Percentiles rank a stretch among this genome's conserved stretches.
phyloP scores from a whole-genome alignment of 1,140 invertebrate species.

The Plectrocnemia conspersa region DNA sequence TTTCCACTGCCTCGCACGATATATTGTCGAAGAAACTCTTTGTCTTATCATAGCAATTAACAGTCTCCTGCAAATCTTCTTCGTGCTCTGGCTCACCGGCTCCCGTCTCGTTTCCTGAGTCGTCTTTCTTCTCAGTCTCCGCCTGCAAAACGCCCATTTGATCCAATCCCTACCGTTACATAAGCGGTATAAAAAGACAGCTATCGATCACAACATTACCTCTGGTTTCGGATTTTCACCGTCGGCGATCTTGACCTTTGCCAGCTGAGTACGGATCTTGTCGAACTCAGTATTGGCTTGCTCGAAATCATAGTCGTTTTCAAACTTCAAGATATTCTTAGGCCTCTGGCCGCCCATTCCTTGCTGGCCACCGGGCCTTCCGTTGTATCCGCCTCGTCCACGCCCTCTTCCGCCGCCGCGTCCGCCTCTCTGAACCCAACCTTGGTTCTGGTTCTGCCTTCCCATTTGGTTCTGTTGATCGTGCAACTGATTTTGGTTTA shows the following conservation, averaged over 20 bases:
- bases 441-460: constrained; percentile 35
- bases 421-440: constrained; percentile 43
- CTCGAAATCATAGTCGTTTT: constrained; percentile 96
- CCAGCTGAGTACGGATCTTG: constrained; percentile 79
- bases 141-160: constrained; percentile 42
- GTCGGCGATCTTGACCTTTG: constrained; percentile 74
- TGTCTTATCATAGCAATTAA: constrained; percentile 84
- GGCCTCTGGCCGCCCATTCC: constrained; percentile 42
- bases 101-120: constrained; percentile 78
- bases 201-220: constrained; percentile 34
- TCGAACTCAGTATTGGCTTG: constrained; percentile 95
- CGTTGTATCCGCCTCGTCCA: constrained; percentile 48
- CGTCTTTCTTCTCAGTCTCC: constrained; percentile 75
- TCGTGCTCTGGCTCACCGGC: constrained; percentile 72
- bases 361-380: constrained; percentile 44
- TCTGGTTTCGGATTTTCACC: constrained; percentile 52
- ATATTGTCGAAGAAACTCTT: constrained; percentile 99
- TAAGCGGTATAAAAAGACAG: neutral
- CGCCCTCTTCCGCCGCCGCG: constrained; percentile 49
- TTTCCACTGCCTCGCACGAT: constrained; percentile 94
- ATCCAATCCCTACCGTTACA: neutral
- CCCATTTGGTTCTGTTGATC: constrained; percentile 38
- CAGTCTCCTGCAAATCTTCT: constrained; percentile 61
- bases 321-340: constrained; percentile 83
- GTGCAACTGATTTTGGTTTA: constrained; percentile 37